Evolutionary conservation across 2,888 invertebrate genomes (phyloP).

Genomic region (Panorpa germanica): DNA sequence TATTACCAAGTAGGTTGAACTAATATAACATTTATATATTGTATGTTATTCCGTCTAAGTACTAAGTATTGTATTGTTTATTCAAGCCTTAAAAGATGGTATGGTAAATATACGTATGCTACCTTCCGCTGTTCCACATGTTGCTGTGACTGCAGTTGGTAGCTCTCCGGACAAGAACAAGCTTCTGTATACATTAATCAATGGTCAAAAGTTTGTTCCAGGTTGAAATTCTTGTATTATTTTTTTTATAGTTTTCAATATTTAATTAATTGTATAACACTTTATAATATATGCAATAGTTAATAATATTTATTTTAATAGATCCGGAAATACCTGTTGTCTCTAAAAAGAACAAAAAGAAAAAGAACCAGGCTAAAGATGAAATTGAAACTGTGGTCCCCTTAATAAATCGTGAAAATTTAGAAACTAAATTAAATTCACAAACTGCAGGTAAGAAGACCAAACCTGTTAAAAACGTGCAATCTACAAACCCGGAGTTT

Average conservation of each 20-base stretch:
- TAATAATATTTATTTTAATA: conserved; percentile 1
- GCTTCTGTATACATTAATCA: conserved; percentile 49
- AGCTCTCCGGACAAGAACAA: conserved; percentile 54
- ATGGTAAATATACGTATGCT: conserved; percentile 57
- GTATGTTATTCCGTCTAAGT: too few species aligned
- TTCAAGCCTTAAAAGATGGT: too few species aligned
- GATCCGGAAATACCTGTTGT: neutral
- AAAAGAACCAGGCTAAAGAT: neutral
- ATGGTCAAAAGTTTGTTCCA: conserved; percentile 31
- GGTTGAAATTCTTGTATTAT: conserved; percentile 7
- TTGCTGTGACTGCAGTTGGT: conserved; percentile 58
- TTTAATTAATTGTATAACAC: conserved; percentile 3
- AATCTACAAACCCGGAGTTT: too few species aligned
- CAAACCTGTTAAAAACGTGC: too few species aligned
- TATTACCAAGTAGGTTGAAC: too few species aligned
- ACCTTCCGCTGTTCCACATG: conserved; percentile 47
- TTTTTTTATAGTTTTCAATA: conserved; percentile 8
- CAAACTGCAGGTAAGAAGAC: too few species aligned
- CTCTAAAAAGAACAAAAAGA: conserved; percentile 2
- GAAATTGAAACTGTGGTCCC: neutral
- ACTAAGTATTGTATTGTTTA: too few species aligned
- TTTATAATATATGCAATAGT: neutral
- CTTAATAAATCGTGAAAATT: neutral
- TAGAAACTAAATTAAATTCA: too few species aligned
- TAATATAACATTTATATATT: too few species aligned